Base-by-base conservation (phyloP, 2,797 vertebrate genomes). In the Coreius guichenoti region DNA sequence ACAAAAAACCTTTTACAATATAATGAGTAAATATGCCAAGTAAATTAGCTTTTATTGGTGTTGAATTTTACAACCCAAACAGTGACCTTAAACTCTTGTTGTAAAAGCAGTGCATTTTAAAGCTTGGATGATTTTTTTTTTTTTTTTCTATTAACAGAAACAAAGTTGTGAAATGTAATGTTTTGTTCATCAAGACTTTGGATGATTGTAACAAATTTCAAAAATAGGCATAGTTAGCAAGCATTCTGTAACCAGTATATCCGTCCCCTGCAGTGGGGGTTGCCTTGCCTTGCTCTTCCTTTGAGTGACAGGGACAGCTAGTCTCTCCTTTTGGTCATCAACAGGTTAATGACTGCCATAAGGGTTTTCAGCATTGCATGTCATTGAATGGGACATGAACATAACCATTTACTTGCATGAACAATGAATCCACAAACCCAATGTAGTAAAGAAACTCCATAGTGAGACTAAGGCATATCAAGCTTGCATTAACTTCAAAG, bases 271-370 rank as follows among this genome's bases (percentile, higher is more conserved):
- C 72, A 81, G 47, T 45, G 80, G 85, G 84, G 75, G 87, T 83
- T 87, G 87, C 36, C 78, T 83, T 65, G 84, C 81, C 12, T 74
- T 86, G 33, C 72, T 47, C 63, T 86, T 84, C 26, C 17, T 73
- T 79, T 94, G 94, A 94, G 29, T 93, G 93, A 94, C 94, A 93
- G 90, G 88, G 56, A 92, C 94, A 94, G 93, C 90, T 86, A 87
- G 75, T 72, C 79, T 85, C 91, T 92, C 90, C 87, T 93, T 91
- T 91, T 93, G 90, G 91, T 93, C 91, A 90, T 88, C 84, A 72
- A 72, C 29, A 91, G 86, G 91, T 91, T 89, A 90, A 86, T 72
- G 81, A 81, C 72, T 88, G 70, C 83, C 69, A 80, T 86, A 33
- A 81, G 61, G 49, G 82, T 74, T 72, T 86, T 72, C 16, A 82